A percentile compares a stretch with the other conserved stretches of the same genome.
Evolutionary conservation across 2,888 invertebrate species (phyloP).

Genomic region (Sphecodes monilicornis): DNA sequence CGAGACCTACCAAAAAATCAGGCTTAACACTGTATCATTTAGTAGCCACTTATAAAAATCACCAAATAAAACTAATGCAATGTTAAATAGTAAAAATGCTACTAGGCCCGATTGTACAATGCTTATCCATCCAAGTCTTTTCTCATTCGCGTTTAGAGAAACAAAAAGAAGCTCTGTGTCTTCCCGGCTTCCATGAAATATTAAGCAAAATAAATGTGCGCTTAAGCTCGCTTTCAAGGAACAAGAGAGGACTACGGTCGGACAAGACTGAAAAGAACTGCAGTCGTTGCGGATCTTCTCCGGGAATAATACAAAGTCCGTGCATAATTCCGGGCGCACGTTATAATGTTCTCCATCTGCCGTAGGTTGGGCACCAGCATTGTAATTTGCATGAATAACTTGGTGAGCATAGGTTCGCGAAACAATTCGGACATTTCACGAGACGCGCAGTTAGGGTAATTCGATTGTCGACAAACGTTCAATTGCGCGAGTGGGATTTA

Average conservation of each 20-base stretch:
- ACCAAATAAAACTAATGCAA: neutral
- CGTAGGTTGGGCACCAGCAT: conserved; percentile 16
- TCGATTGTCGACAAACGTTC: conserved; percentile 38
- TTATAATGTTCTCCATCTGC: conserved; percentile 39
- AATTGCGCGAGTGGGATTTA: conserved; percentile 7
- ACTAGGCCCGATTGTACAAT: neutral
- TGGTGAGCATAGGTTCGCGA: neutral
- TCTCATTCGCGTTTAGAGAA: neutral
- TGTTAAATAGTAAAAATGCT: conserved; percentile 52
- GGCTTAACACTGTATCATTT: no score
- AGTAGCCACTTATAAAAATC: no score
- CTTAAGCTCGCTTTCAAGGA: conserved; percentile 28
- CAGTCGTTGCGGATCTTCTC: conserved; percentile 11
- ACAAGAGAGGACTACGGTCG: conserved; percentile 6
- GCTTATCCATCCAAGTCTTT: neutral
- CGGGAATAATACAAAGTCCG: conserved; percentile 45
- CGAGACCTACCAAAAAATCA: no score
- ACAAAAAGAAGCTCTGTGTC: neutral
- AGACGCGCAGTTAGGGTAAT: neutral
- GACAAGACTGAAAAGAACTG: conserved; percentile 33
- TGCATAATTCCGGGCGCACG: conserved; percentile 45
- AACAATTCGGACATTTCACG: neutral
- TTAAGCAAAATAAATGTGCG: conserved; percentile 36
- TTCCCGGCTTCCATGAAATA: conserved; percentile 20
- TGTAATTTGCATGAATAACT: conserved; percentile 15